Evolutionary conservation across 2,888 invertebrate genomes (phyloP).

Genomic region (Xestoiulus laeticollis): DNA sequence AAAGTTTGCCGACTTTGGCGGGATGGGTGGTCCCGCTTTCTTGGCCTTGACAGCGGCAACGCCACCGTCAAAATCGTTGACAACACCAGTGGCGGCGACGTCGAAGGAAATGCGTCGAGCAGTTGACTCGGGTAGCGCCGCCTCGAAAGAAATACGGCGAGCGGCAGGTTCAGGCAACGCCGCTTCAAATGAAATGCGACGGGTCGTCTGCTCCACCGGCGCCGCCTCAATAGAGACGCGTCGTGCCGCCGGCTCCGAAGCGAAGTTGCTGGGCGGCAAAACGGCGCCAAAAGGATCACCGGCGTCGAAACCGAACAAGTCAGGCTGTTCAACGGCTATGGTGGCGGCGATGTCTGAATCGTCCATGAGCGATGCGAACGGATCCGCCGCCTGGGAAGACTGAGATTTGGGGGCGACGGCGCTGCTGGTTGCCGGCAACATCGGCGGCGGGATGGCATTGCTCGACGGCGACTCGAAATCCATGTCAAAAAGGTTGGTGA

Average conservation of each 20-base stretch:
- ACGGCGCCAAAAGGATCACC: neutral
- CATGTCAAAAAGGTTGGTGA: neutral
- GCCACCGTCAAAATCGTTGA: conserved; percentile 53
- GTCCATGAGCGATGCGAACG: conserved; percentile 57
- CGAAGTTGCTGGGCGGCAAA: neutral
- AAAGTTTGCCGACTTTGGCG: neutral
- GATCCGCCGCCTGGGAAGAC: conserved; percentile 57
- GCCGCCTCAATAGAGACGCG: neutral
- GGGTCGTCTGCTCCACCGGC: neutral
- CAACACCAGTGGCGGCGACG: neutral
- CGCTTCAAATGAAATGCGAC: neutral
- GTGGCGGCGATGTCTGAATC: neutral
- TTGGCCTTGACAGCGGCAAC: neutral
- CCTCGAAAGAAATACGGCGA: neutral
- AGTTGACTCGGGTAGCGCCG: neutral
- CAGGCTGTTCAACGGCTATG: neutral
- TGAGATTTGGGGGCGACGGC: conserved; percentile 5
- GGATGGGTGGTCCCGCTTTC: neutral
- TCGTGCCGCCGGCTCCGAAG: neutral
- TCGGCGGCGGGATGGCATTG: conserved; percentile 50
- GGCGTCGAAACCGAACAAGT: neutral
- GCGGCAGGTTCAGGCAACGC: neutral
- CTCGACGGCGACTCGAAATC: neutral
- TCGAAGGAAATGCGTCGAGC: neutral
- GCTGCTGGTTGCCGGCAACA: neutral